Base-by-base conservation (phyloP, 2,113 vertebrate genomes). In the Seriola dumerili region DNA sequence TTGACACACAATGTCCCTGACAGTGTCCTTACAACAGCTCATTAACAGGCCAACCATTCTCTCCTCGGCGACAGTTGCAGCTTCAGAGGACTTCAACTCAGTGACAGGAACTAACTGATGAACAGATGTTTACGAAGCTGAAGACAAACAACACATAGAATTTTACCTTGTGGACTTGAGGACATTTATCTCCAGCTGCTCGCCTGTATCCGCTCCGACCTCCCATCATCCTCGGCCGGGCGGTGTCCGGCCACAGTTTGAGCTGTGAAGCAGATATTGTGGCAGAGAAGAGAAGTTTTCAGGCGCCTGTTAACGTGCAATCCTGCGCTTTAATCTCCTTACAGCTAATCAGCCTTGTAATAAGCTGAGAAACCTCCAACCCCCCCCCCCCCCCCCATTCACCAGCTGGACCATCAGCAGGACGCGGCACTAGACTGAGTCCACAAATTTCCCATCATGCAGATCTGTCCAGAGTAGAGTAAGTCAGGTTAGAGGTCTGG, bases 271-370 rank as follows among this genome's bases (percentile, higher is more conserved):
- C 38, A 71, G 72, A 78, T 73, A 14, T 50, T 73, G 42, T 9
- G 5, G 52, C 71, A 13, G 71, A 82, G 75, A 79, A 61, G 19
- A 77, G 44, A 19, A 81, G 61, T 84, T 85, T 64, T 80, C 55
- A 67, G 78, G 55, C 17, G 4, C 5, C 25, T 10, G 81, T 21
- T 80, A 16, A 72, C 64, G 40, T 42, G 55, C 65, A 40, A 50
- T 57, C 50, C 57, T 44, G 63, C 6, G 1, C 25, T 36, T 12
- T 87, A 91, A 91, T 90, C 90, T 78, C 6, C 90, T 88, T 88
- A 91, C 69, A 62, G 78, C 52, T 85, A 88, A 90, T 89, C 85
- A 85, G 84, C 72, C 72, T 69, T 21, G 42, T 62, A 77, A 67
- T 57, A 78, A 76, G 72, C 83, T 59, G 68, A 42, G 48, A 66